Evolutionary conservation across 1,140 invertebrate genomes (phyloP), one percentile per base, ranked within the genome.

Genomic region (Hylyphantes graminicola): DNA sequence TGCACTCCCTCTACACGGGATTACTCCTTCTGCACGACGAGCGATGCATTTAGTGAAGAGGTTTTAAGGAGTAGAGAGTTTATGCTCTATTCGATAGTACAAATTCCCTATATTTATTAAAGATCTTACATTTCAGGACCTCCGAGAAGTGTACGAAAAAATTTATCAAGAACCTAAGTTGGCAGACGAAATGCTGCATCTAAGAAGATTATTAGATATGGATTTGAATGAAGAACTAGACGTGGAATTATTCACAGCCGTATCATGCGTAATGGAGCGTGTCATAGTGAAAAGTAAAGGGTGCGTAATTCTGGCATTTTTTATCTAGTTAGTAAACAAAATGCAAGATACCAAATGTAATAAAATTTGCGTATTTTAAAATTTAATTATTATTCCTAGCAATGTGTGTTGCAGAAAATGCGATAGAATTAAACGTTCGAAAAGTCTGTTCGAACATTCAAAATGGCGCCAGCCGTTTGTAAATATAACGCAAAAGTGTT

Each of bases 201-300:
- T 82, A 10, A 67, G 51, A 54, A 74, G 79, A 10, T n/a, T 82
- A 35, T n/a, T 82, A 12, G 70, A 65, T 17, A n/a, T 73, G 19
- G 57, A 82, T 21, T 55, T 65, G 3, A 64, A 17, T 17, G 51
- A 48, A 12, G 70, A 74, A 11, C 48, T 82, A 10, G 70, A 82
- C 57, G 21, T 5, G 7, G 61, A 82, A 12, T 12, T 55, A 11
- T 82, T 82, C 21, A 59, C 50, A 10, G 61, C 48, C 12, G 50
- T 73, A 9, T 74, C 79, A 53, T 82, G 79, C 50, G 8, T 82
- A 2, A 82, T 82, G 79, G 79, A 82, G 12, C 21, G 79, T 17
- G 74, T 82, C 12, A 74, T 82, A 15, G n/a, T 55, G 10, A 74
- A 54, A 65, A 74, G 17, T 15, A 72, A 82, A 64, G 61, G 68